Evolutionary conservation across 2,797 vertebrate genomes (phyloP), one percentile per base, ranked within the genome.

Genomic region (Threskiornis aethiopicus): DNA sequence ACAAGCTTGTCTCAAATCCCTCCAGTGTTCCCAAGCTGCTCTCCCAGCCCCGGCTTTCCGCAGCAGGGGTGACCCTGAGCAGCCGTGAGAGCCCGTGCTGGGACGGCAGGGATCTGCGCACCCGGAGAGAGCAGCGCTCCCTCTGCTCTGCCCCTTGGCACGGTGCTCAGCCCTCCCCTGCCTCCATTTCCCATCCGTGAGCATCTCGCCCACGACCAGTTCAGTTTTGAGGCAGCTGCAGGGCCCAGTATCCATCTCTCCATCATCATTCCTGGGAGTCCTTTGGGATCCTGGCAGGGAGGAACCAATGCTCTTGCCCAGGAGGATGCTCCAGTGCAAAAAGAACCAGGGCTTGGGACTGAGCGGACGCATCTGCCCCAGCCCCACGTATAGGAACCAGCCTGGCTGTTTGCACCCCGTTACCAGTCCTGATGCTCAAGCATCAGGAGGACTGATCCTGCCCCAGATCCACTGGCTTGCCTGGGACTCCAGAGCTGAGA

Each of bases 1-100:
- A 33, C 8, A 2, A 26, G 24, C 26, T 33, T 2, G 0, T 41
- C 35, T 24, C 55, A 8, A 7, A 75, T 58, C 79, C 54, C 37
- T 5, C 35, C 1, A 5, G 49, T 20, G 31, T 8, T 42, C 46
- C 66, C 3, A 0, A 66, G 5, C 19, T 22, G 54, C 65, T 54
- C 31, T 6, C 54, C 57, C 71, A 57, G 28, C 62, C 37, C 37
- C 4, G 1, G 33, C 8, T n/a, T 29, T 26, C 70, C 0, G 3
- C 39, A 70, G 16, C 2, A 2, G 46, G 64, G 28, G 64, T 46
- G 39, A 47, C 25, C 29, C 54, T 9, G 39, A 46, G 62, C 62
- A 21, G 35, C n/a, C 1, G 0, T 3, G 35, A 58, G 42, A 57
- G 12, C 85, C 42, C 0, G 3, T 20, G 64, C 28, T 2, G 0